Percentiles rank a stretch among this genome's conserved stretches.
phyloP scores from a whole-genome alignment of 2,113 vertebrate genomes.

The Merops nubicus region DNA sequence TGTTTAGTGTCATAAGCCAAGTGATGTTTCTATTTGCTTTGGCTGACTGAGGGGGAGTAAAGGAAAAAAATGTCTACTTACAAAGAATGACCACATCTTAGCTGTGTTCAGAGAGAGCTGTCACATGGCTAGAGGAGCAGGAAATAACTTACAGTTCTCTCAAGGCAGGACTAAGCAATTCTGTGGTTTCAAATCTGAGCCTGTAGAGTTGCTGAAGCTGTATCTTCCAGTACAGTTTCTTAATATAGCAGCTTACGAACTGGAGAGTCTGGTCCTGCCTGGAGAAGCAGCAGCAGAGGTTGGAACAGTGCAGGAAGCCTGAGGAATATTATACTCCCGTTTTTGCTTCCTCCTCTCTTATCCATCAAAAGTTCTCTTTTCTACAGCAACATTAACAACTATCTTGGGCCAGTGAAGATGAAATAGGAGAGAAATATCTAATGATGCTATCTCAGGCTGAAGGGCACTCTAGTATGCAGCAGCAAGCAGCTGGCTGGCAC shows the following conservation, averaged over 20 bases:
- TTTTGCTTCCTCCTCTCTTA: not conserved
- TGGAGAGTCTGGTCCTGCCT: constrained; percentile 11
- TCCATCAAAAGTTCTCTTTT: not conserved
- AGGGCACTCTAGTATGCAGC: not conserved
- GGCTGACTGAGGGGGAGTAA: constrained; percentile 22
- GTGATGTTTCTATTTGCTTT: constrained; percentile 61
- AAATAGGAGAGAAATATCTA: not conserved
- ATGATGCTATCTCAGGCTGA: not conserved
- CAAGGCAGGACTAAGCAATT: constrained; percentile 16
- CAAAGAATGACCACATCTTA: constrained; percentile 61
- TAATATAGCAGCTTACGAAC: constrained; percentile 29
- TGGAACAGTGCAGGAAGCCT: not conserved
- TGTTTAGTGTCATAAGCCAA: constrained; percentile 41
- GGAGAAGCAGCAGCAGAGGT: not conserved
- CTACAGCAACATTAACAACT: not conserved
- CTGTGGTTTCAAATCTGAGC: constrained; percentile 37
- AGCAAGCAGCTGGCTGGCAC: not conserved
- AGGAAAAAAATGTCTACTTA: constrained; percentile 31
- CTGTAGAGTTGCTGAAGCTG: constrained; percentile 10
- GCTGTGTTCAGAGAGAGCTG: not conserved
- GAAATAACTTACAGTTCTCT: constrained; percentile 58
- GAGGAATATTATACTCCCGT: not conserved
- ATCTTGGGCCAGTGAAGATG: not conserved
- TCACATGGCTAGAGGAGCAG: constrained; percentile 40
- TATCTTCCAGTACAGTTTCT: constrained; percentile 11